Conservation (phyloP, 2,888 invertebrate genomes). For the Homarus gammarus region DNA sequence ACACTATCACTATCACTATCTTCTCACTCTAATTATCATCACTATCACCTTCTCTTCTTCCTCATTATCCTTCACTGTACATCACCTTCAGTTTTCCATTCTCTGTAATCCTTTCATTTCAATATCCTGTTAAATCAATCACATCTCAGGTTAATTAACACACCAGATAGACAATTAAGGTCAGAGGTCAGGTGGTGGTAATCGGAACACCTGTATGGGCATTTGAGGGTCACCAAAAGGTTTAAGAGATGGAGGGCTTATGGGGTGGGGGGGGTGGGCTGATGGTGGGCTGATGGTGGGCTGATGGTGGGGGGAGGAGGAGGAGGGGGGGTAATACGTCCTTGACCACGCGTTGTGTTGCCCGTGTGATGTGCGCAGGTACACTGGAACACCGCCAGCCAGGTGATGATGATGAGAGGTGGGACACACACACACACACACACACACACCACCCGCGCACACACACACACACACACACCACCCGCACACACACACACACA, state of each 20-base stretch:
- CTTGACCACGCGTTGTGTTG: slow-evolving; percentile 21
- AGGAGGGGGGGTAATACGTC: not conserved
- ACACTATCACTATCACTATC: not conserved
- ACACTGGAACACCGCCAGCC: not conserved
- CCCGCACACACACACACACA: no score
- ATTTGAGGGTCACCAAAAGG: no score
- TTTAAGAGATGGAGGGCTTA: no score
- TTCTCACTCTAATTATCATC: not conserved
- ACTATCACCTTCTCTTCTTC: not conserved
- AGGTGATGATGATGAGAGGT: not conserved
- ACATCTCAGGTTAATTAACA: no score
- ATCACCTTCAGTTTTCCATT: slow-evolving; percentile 3
- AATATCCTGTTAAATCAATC: no score
- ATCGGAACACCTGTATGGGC: no score
- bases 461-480: not conserved
- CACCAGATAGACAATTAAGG: no score
- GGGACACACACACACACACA: not conserved
- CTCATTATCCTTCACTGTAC: slow-evolving; percentile 6
- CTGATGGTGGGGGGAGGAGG: not conserved
- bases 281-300: not conserved
- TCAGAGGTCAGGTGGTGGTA: no score
- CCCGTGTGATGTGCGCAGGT: slow-evolving; percentile 3
- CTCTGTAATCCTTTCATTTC: slow-evolving; percentile 18
- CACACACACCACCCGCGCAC: not conserved
- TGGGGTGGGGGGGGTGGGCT: not conserved